Percentiles rank a stretch among this genome's conserved stretches.
phyloP scores from a whole-genome alignment of 2,113 vertebrate species.

The chimpanzee (Pan troglodytes) region DNA sequence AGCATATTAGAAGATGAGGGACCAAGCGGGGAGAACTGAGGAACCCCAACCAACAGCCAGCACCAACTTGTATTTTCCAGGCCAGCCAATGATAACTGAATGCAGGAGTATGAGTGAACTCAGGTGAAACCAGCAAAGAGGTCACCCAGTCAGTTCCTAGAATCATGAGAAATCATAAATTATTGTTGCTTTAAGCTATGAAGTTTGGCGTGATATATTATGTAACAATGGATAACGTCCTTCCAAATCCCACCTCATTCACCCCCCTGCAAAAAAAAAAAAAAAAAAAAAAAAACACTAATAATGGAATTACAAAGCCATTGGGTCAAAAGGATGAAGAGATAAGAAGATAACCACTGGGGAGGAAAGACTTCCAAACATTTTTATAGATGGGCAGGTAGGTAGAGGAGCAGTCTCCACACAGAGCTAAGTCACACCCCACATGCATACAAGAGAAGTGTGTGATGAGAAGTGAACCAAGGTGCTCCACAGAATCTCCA shows the following conservation, averaged over 20 bases:
- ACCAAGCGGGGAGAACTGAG: neutral
- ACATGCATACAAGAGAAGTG: neutral
- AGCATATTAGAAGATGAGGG: neutral
- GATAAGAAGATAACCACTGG: neutral
- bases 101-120: neutral
- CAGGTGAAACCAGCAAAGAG: neutral
- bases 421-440: neutral
- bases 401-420: neutral
- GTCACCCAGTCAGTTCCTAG: neutral
- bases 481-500: neutral
- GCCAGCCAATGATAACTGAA: neutral
- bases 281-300: neutral
- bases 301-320: neutral
- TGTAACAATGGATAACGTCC: neutral
- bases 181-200: neutral
- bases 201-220: neutral
- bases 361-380: neutral
- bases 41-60: neutral
- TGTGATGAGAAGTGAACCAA: neutral
- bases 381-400: neutral
- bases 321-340: neutral
- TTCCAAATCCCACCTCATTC: neutral
- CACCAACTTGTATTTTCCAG: neutral
- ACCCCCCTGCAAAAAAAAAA: neutral
- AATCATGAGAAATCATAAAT: too few relatives aligned